Conservation (phyloP, 2,797 vertebrate species). For the Miichthys miiuy region DNA sequence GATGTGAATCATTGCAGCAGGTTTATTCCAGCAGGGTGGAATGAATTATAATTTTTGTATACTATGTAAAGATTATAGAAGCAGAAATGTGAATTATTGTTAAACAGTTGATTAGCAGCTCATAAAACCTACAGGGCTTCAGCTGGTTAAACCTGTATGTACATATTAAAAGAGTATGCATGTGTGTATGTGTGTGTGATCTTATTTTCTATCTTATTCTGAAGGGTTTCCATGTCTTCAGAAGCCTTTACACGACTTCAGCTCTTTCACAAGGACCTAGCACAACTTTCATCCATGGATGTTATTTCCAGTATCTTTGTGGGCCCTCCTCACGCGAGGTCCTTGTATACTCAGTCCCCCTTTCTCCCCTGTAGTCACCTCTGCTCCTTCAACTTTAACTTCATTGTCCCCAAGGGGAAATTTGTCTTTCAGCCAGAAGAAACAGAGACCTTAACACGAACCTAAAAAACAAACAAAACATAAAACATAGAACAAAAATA, state of each 20-base stretch:
- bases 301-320: too few relatives aligned
- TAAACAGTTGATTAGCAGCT: slow-evolving; percentile 12
- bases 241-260: neutral
- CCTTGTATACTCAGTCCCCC: too few relatives aligned
- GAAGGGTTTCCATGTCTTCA: neutral
- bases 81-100: slow-evolving; percentile 25
- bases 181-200: neutral
- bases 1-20: neutral
- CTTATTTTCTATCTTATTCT: neutral
- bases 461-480: neutral
- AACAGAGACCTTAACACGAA: neutral
- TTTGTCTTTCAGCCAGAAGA: neutral
- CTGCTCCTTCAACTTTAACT: neutral
- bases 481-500: too few relatives aligned
- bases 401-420: neutral
- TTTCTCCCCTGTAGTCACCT: too few relatives aligned
- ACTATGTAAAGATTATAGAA: neutral
- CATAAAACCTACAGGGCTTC: neutral
- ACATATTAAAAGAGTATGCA: neutral
- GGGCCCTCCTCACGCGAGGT: too few relatives aligned
- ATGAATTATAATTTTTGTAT: neutral
- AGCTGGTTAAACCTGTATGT: slow-evolving; percentile 28
- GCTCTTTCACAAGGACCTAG: too few relatives aligned
- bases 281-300: too few relatives aligned
- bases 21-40: neutral